Base-by-base conservation (phyloP, 2,888 invertebrate species). In the Acleris emargana region DNA sequence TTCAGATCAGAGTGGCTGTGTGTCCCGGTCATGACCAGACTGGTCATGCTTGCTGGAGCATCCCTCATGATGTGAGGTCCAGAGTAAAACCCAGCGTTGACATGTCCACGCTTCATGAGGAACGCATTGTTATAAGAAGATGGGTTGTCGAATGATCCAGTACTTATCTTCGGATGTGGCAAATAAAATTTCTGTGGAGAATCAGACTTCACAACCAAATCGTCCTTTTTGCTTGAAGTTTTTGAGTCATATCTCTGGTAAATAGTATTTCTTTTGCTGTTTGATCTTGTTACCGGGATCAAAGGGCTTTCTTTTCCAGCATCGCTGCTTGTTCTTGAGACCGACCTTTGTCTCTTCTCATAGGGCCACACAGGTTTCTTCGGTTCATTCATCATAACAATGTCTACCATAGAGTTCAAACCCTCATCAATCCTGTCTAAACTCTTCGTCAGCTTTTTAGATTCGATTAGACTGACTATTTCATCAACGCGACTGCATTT, bases 361-460 rank as follows among this genome's bases (percentile, higher is more conserved):
- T 91, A 92, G 38, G 91, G 84, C 87, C 89, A 89, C 2, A 80
- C 73, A 0, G 85, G 79, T 67, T 88, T 90, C 52, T 86, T 90
- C 4, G 94, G 93, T 64, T 94, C 93, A 5, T 93, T 87, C n/a
- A 94, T 93, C 69, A 96, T 92, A 0, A 96, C 94, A 45, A 96
- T 95, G 75, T 95, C 95, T 0, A 96, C 94, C 93, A 96, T 94
- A 0, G 95, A 93, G 75, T 96, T 94, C 25, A 96, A 81, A 18
- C 96, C 95, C 79, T 94, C 94, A 77, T 96, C 96, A 50, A 97
- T 95, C 64, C 96, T 93, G 72, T 97, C 97, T 55, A 97, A 84
- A 71, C 97, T 97, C 84, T 97, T 97, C 0, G 96, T 95, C 51
- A 95, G 81, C 58, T 94, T 93, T 60, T 94, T 93, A 2, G 94